phyloP scores from a whole-genome alignment of 2,113 vertebrate species.

The Emydura subglobosa region DNA sequence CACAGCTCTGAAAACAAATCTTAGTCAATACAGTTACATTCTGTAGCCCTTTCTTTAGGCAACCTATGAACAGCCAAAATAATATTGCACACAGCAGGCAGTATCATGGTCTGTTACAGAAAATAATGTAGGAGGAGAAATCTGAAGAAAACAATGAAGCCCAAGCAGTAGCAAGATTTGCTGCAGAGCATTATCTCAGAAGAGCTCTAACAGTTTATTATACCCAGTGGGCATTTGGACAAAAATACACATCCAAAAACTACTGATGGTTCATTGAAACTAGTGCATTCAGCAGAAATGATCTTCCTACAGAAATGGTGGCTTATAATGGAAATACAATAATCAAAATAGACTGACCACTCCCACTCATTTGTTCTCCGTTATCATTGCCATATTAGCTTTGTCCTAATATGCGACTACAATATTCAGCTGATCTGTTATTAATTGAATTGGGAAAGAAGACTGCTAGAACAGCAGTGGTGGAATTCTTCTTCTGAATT shows the following conservation, averaged over 20 bases:
- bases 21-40: not conserved
- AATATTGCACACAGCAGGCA: not conserved
- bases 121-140: not conserved
- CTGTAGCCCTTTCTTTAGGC: not conserved
- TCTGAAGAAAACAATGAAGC: not conserved
- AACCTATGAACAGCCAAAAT: not conserved
- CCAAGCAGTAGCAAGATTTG: not conserved
- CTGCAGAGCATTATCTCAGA: not conserved
- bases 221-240: not conserved
- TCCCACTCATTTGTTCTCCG: not conserved
- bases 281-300: not conserved
- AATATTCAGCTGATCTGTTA: accelerated
- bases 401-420: not conserved
- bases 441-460: not conserved
- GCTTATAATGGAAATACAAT: not conserved
- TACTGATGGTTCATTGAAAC: not conserved
- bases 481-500: not conserved
- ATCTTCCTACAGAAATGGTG: not conserved
- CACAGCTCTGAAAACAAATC: not conserved
- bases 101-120: not conserved
- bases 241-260: not conserved
- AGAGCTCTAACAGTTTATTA: not conserved
- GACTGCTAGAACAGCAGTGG: accelerated
- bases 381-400: not conserved
- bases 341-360: not conserved